Base-by-base conservation (phyloP, 2,888 invertebrate species). In the Heliconius erato region DNA sequence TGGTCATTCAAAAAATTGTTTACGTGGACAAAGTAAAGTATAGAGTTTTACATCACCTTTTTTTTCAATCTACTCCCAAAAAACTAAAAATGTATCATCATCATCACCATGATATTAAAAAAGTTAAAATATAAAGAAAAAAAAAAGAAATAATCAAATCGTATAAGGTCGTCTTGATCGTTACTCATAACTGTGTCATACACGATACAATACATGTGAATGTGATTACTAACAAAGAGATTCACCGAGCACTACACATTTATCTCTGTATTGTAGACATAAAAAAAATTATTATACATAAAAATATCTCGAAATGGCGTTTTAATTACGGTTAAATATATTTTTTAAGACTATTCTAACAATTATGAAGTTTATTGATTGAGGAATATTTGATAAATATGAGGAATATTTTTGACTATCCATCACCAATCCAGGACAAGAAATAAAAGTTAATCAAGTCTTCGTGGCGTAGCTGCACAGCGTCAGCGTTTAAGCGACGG, bases 91-190 rank as follows among this genome's bases (percentile, higher is more conserved):
- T 54, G 3, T 54, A 49, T 16, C 54, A 54, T 54, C 2, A 54
- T 54, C 54, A 54, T 54, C 2, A 49, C 16, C 40, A 40, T 11
- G 11, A 40, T 40, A 40, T 9, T 40, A 40, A 16, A 54, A 9
- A 54, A 54, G 19, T 7, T 92, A 91, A 89, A 88, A 89, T n/a
- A 79, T 12, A 35, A 84, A 54, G 87, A 9, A 76, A 87, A 86
- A n/a, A 86, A 87, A 87, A 84, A 81, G 80, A 78, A 12, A 32
- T 65, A 79, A 28, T 19, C 26, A 80, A 69, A 85, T 85, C 65
- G 9, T 84, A 87, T 86, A 89, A 86, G 90, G 88, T 79, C 85
- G 87, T 80, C 86, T 88, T 85, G 80, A 88, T 83, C 79, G 83
- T 83, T 83, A 85, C 81, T 87, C 85, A 84, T 86, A 87, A 85